phyloP scores from a whole-genome alignment of 1,140 invertebrate species.

The Saccostrea echinata region DNA sequence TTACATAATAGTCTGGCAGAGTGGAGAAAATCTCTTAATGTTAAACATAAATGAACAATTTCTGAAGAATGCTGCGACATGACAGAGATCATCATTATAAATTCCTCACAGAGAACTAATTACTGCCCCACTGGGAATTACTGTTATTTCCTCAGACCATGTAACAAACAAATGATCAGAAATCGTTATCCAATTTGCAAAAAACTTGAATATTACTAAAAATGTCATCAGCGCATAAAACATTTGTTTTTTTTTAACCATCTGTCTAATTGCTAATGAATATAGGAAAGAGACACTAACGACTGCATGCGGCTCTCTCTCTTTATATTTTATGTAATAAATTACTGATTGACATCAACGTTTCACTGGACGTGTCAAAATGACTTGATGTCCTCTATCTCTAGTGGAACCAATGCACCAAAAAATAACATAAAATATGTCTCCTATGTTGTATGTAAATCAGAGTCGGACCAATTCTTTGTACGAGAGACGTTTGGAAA shows the following conservation, averaged over 20 bases:
- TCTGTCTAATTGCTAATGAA: conserved; percentile 1
- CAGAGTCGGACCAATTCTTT: too few relatives aligned
- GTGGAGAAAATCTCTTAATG: not conserved
- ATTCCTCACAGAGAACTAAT: not conserved
- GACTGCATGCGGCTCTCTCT: not conserved
- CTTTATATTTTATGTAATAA: not conserved
- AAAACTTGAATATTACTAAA: not conserved
- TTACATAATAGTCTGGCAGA: not conserved
- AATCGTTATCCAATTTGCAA: conserved; percentile 13
- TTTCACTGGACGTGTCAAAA: not conserved
- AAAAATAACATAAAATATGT: not conserved
- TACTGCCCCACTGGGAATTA: not conserved
- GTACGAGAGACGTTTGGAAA: too few relatives aligned
- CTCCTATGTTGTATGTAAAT: too few relatives aligned
- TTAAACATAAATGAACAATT: conserved; percentile 8
- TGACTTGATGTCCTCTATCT: not conserved
- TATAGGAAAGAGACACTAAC: not conserved
- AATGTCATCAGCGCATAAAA: conserved; percentile 2
- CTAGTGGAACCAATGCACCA: not conserved
- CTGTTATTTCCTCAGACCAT: not conserved
- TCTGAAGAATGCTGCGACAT: not conserved
- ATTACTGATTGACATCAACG: not conserved
- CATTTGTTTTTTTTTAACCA: not conserved
- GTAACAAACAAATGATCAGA: conserved; percentile 26
- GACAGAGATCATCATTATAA: conserved; percentile 2